A percentile compares a stretch with the other conserved stretches of the same genome.
phyloP scores from a whole-genome alignment of 1,140 invertebrate species.

The Drepana arcuata region DNA sequence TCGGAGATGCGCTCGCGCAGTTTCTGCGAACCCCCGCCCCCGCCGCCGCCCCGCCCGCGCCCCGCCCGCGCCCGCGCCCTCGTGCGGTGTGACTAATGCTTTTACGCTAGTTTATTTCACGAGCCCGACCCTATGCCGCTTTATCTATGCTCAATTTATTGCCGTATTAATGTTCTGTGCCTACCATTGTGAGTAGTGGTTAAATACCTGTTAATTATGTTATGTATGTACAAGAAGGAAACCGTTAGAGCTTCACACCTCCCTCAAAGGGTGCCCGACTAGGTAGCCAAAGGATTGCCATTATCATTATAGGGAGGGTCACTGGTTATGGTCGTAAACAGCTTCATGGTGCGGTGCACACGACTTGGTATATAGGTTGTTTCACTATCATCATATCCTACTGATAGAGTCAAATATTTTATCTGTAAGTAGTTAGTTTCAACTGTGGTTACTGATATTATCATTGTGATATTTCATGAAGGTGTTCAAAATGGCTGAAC shows the following conservation, averaged over 20 bases:
- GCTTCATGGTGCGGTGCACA: too few relatives aligned
- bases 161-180: too few relatives aligned
- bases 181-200: too few relatives aligned
- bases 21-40: constrained; percentile 13
- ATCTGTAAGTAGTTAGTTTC: too few relatives aligned
- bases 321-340: too few relatives aligned
- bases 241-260: not conserved
- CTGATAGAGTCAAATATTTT: too few relatives aligned
- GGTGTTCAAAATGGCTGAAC: too few relatives aligned
- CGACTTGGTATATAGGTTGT: too few relatives aligned
- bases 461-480: too few relatives aligned
- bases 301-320: not conserved
- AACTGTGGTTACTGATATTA: too few relatives aligned
- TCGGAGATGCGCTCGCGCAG: constrained; percentile 16
- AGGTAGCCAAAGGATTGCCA: not conserved
- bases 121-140: constrained; percentile 1
- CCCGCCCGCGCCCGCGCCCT: not conserved
- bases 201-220: too few relatives aligned
- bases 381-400: too few relatives aligned
- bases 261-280: not conserved
- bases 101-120: constrained; percentile 21
- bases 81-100: not conserved
- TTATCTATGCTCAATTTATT: not conserved
- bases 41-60: not conserved
- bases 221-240: not conserved